Conservation (phyloP, 2,888 invertebrate species). For the Caenorhabditis drosophilae region DNA sequence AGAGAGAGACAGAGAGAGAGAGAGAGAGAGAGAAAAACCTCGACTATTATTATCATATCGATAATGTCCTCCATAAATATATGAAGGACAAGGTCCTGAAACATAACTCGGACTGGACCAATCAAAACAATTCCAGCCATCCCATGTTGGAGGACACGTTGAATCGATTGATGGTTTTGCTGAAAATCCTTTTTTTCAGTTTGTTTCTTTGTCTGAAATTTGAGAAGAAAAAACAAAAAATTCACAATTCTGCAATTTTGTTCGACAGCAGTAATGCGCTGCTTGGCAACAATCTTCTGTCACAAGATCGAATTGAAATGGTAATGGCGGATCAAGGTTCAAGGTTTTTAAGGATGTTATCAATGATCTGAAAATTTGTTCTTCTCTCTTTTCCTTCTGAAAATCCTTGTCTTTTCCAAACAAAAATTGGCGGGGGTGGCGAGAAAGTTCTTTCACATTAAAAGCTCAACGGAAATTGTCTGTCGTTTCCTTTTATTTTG, state of each 20-base stretch:
- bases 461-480: neutral
- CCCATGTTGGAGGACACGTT: constrained; percentile 67
- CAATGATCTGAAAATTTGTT: constrained; percentile 29
- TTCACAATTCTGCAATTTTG: constrained; percentile 43
- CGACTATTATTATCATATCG: constrained; percentile 1
- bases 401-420: neutral
- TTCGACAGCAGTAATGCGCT: constrained; percentile 55
- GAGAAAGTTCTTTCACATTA: neutral
- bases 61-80: constrained; percentile 52
- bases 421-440: neutral
- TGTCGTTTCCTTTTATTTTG: neutral
- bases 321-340: constrained; percentile 46
- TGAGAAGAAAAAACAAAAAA: too few relatives aligned
- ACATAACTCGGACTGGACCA: constrained; percentile 41
- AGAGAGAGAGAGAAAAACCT: too few relatives aligned
- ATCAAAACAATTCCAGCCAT: constrained; percentile 67
- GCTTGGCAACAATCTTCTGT: constrained; percentile 61
- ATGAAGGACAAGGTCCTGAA: constrained; percentile 49
- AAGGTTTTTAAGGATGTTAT: constrained; percentile 34
- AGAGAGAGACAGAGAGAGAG: too few relatives aligned
- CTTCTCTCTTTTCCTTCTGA: neutral
- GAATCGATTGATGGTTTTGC: neutral
- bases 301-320: constrained; percentile 45
- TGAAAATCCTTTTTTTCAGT: neutral
- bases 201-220: constrained; percentile 1